Base-by-base conservation (phyloP, 1,140 invertebrate genomes). In the Kradibia gibbosae region DNA sequence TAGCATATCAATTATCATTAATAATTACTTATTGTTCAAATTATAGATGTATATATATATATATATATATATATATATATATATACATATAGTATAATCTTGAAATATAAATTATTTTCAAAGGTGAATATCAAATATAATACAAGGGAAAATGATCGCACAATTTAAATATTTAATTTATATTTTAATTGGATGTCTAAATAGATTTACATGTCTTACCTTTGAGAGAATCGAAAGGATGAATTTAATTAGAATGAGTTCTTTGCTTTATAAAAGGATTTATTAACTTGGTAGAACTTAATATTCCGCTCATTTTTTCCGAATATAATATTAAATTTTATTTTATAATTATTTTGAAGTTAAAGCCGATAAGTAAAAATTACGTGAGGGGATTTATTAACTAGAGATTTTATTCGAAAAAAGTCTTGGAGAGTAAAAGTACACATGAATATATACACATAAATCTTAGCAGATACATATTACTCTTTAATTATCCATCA, bases 401-500 rank as follows among this genome's bases (percentile, higher is more conserved):
- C 50, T 28, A 22, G 13, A 70, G 20, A 80, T 80, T 72, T 72
- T 62, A 34, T 71, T 81, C n/a, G 57, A 67, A 60, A 60, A 42
- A 36, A 34, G 28, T 28, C 10, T 22, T 25, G 67, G 11, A 45
- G 45, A 45, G 80, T 48, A 67, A 60, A 72, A 57, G 81, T 45
- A 73, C 82, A 75, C 76, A 71, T n/a, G 80, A 50, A 70, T 70
- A 3, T 17, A 39, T n/a, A 45, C 57, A 11, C 80, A 78, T 82
- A 82, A 82, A 78, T 82, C 80, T 82, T 28, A 55, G 85, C 36
- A 67, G 75, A 78, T 82, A 82, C 80, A 72, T 72, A 82, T 82
- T 78, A 82, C 74, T 78, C 80, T 78, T 82, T 78, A 82, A 82
- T 82, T 82, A 82, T 82, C 80, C 80, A 78, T 82, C 72, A 78